Conservation (phyloP, 2,888 invertebrate species). For the Lepidonotus clava region DNA sequence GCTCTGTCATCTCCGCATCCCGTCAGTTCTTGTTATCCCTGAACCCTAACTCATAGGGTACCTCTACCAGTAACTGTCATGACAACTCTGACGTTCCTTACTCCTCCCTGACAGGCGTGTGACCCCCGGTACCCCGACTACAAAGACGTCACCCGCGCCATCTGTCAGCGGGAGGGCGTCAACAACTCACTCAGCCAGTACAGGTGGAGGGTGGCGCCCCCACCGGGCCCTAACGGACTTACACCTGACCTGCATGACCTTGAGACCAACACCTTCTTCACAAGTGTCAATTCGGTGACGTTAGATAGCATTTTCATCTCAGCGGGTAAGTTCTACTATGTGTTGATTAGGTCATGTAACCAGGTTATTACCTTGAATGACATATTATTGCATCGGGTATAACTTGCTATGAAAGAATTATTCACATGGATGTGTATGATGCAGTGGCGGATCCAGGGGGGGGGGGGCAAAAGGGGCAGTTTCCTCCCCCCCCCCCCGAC, state of each 20-base stretch:
- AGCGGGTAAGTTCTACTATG: conserved; percentile 69
- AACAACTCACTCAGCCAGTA: conserved; percentile 78
- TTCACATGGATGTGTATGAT: too few species aligned
- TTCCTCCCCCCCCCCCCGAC: too few species aligned
- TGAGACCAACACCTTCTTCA: conserved; percentile 78
- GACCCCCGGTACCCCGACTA: conserved; percentile 78
- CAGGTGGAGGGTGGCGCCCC: conserved; percentile 79
- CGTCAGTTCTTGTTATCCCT: not conserved
- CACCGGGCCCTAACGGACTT: conserved; percentile 72
- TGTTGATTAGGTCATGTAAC: too few species aligned
- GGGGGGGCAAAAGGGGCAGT: too few species aligned
- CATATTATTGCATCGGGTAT: too few species aligned
- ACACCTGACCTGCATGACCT: conserved; percentile 74
- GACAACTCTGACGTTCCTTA: not conserved
- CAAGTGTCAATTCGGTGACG: conserved; percentile 75
- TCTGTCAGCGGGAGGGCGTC: conserved; percentile 76
- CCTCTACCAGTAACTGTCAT: not conserved
- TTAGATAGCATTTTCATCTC: conserved; percentile 80
- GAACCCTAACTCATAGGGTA: not conserved
- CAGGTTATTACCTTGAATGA: too few species aligned
- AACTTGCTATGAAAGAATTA: too few species aligned
- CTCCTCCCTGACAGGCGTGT: conserved; percentile 73
- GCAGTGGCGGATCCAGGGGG: too few species aligned
- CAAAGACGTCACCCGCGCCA: conserved; percentile 68
- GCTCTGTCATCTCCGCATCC: too few species aligned